phyloP scores from a whole-genome alignment of 2,113 vertebrate species.

The Mobula hypostoma region DNA sequence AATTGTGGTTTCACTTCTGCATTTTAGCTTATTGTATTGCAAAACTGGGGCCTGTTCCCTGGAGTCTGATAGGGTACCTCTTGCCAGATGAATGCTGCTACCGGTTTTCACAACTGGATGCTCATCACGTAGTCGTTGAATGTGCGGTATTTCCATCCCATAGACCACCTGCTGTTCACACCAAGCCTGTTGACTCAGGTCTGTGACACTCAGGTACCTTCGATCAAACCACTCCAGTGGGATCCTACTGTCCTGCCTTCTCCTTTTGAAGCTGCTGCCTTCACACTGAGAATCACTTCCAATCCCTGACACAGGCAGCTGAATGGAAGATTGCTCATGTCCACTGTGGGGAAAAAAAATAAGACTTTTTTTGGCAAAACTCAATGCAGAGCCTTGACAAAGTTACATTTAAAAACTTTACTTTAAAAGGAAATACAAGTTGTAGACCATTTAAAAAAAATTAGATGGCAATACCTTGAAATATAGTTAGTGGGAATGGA shows the following conservation, averaged over 20 bases:
- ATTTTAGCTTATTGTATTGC: neutral
- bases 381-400: neutral
- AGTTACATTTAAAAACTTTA: neutral
- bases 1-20: neutral
- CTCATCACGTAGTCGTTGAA: constrained; percentile 44
- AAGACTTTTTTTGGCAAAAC: neutral
- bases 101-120: constrained; percentile 48
- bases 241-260: constrained; percentile 7
- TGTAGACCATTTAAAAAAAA: neutral
- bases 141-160: constrained; percentile 48
- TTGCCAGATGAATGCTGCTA: constrained; percentile 56
- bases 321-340: neutral
- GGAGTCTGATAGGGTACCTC: constrained; percentile 44
- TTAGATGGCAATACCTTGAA: neutral
- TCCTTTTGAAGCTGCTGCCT: constrained; percentile 37
- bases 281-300: neutral
- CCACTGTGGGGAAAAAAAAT: neutral
- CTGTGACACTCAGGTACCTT: constrained; percentile 55
- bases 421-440: neutral
- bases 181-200: constrained; percentile 59
- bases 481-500: neutral
- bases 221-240: constrained; percentile 53
- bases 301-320: neutral
- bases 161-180: constrained; percentile 61
- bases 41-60: neutral